phyloP scores from a whole-genome alignment of 2,797 vertebrate species.

The Chiroxiphia lanceolata region DNA sequence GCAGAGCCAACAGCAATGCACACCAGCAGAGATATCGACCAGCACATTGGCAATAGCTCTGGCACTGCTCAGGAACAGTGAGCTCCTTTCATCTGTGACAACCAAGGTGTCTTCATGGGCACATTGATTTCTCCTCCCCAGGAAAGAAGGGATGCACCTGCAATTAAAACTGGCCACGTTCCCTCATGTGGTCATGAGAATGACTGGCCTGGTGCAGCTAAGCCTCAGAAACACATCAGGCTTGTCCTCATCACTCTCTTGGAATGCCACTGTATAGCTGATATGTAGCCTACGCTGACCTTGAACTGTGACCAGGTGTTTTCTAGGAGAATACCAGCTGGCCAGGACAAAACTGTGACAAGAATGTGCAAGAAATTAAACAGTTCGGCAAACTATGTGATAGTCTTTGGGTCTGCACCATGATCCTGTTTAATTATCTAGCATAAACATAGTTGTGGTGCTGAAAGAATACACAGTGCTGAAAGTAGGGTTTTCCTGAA shows the following conservation, averaged over 20 bases:
- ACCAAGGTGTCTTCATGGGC: background rate
- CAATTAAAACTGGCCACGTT: background rate
- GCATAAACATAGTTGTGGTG: background rate
- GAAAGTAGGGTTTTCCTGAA: background rate
- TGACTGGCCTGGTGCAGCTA: rapidly evolving
- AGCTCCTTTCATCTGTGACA: background rate
- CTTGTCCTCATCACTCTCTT: background rate
- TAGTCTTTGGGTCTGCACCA: background rate
- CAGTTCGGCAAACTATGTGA: background rate
- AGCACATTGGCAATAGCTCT: rapidly evolving
- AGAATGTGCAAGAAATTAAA: background rate
- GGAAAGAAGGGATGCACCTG: background rate
- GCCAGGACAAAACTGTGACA: background rate
- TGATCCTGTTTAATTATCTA: background rate
- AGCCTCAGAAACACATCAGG: background rate
- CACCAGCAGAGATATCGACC: background rate
- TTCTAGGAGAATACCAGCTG: background rate
- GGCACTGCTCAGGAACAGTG: background rate
- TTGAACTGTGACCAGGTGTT: background rate
- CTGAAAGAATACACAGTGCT: background rate
- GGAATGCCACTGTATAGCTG: background rate
- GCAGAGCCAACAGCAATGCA: background rate
- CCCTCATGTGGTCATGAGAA: background rate
- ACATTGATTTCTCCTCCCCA: background rate
- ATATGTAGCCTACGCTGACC: background rate